Evolutionary conservation across 1,140 invertebrate genomes (phyloP).

Genomic region (Sarcophaga peregrina): DNA sequence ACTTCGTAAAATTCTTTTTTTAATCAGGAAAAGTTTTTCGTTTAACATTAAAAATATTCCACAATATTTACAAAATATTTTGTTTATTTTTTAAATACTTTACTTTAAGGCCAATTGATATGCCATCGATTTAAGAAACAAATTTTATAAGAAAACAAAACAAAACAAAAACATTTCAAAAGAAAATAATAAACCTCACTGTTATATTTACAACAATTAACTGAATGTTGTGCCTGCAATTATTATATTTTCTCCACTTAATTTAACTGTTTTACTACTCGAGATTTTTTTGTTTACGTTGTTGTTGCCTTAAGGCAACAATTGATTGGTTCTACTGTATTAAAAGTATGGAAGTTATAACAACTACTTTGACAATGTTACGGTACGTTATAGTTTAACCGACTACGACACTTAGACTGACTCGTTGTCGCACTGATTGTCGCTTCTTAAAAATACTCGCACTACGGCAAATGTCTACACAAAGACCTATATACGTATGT

Average conservation of each 20-base stretch:
- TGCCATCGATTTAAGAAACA: not conserved
- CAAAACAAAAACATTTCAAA: not conserved
- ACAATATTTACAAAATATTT: not conserved
- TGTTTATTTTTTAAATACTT: not conserved
- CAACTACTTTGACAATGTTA: too few relatives aligned
- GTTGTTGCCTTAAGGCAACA: too few relatives aligned
- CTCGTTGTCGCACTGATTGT: too few relatives aligned
- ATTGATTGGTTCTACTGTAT: too few relatives aligned
- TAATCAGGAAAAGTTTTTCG: not conserved
- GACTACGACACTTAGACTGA: too few relatives aligned
- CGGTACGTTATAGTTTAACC: too few relatives aligned
- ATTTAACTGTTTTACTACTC: conserved; percentile 31
- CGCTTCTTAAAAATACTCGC: too few relatives aligned
- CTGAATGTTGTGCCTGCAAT: conserved; percentile 37
- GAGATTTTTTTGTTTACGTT: not conserved
- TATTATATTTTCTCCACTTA: conserved; percentile 16
- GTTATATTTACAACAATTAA: conserved; percentile 38
- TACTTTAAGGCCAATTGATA: not conserved
- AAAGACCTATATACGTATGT: too few relatives aligned
- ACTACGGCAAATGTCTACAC: too few relatives aligned
- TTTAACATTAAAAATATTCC: not conserved
- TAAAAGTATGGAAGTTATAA: too few relatives aligned
- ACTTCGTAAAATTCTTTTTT: not conserved
- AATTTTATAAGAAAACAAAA: not conserved
- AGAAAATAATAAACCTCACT: conserved; percentile 31